phyloP scores from a whole-genome alignment of 2,113 vertebrate species.

The Helogale parvula region DNA sequence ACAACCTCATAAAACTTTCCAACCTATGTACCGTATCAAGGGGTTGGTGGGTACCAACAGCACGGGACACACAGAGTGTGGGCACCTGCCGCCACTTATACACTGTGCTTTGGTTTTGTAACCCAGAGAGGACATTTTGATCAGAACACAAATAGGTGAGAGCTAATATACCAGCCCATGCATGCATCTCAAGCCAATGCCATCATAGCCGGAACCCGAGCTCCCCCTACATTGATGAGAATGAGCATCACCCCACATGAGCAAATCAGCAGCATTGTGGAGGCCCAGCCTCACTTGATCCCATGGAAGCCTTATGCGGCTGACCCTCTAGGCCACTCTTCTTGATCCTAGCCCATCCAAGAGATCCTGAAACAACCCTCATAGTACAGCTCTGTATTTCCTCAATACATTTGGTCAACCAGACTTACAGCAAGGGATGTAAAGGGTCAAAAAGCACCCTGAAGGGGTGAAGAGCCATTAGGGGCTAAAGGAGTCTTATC shows the following conservation, averaged over 20 bases:
- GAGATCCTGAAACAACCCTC: neutral
- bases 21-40: neutral
- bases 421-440: neutral
- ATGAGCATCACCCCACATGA: neutral
- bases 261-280: neutral
- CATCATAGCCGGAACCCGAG: neutral
- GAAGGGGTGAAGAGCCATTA: neutral
- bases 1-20: neutral
- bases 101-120: neutral
- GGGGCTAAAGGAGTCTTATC: accelerated
- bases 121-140: neutral
- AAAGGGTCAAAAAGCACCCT: neutral
- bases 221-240: neutral
- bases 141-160: neutral
- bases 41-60: neutral
- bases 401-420: neutral
- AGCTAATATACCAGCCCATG: neutral
- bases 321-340: neutral
- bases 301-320: neutral
- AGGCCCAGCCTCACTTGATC: neutral
- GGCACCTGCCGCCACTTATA: neutral
- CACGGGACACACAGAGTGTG: neutral
- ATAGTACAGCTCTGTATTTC: neutral
- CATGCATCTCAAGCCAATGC: neutral
- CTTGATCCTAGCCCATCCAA: neutral